Conservation (phyloP, 2,888 invertebrate species). For the Bursaphelenchus okinawaensis region DNA sequence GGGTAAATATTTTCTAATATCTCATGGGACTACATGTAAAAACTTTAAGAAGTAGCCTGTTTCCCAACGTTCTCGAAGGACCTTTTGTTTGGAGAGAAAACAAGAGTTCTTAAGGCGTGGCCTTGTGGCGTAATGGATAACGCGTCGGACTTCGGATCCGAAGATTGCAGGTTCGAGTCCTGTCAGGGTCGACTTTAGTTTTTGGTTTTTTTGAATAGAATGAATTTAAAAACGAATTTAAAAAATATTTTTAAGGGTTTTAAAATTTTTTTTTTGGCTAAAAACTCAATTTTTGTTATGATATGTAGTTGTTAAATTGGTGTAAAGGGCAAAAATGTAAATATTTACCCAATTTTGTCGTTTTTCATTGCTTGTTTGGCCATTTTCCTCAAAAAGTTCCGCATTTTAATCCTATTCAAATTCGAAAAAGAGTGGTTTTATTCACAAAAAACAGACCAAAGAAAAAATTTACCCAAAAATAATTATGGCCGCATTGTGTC, state of each 20-base stretch:
- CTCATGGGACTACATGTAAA: too few relatives aligned
- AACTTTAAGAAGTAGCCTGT: too few relatives aligned
- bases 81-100: not conserved
- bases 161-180: slow-evolving; percentile 59
- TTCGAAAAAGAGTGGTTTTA: too few relatives aligned
- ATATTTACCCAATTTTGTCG: too few relatives aligned
- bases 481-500: too few relatives aligned
- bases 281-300: not conserved
- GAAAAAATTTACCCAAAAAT: too few relatives aligned
- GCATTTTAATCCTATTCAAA: too few relatives aligned
- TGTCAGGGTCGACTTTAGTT: slow-evolving; percentile 38
- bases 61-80: not conserved
- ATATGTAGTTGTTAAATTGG: too few relatives aligned
- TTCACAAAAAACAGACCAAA: too few relatives aligned
- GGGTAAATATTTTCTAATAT: too few relatives aligned
- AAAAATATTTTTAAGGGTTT: not conserved
- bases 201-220: not conserved
- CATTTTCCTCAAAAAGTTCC: too few relatives aligned
- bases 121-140: slow-evolving; percentile 38
- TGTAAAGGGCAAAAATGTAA: not conserved
- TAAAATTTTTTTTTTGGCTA: not conserved
- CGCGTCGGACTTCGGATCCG: slow-evolving; percentile 58
- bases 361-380: too few relatives aligned
- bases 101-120: not conserved
- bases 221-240: not conserved